Percentiles rank a stretch among this genome's conserved stretches.
Conservation (phyloP, 1,140 invertebrate genomes). For the Brachionus asplanchnoidis region DNA sequence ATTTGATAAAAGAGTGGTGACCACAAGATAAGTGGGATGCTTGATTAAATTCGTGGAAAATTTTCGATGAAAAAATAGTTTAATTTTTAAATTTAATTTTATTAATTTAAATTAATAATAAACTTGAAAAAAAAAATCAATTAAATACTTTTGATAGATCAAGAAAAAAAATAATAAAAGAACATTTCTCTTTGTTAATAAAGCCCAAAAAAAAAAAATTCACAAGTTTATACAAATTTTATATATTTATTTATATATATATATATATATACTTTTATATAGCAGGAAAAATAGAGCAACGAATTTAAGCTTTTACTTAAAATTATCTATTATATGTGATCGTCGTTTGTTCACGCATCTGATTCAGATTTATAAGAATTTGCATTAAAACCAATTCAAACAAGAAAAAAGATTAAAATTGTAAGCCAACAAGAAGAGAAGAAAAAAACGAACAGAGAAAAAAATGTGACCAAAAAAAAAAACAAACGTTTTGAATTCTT, state of each 20-base stretch:
- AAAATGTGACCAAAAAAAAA: neutral
- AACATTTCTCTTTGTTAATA: constrained; percentile 9
- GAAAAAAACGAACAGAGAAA: neutral
- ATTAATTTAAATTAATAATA: constrained; percentile 39
- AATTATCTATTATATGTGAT: neutral
- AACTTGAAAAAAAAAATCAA: neutral
- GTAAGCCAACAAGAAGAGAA: neutral
- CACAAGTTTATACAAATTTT: constrained; percentile 15
- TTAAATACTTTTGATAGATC: constrained; percentile 30
- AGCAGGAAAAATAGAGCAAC: neutral
- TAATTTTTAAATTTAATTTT: constrained; percentile 23
- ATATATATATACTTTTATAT: neutral
- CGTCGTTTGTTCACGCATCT: neutral
- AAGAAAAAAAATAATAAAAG: neutral
- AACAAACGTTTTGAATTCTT: neutral
- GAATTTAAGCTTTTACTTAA: neutral
- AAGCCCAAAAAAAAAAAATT: constrained; percentile 13
- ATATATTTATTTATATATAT: neutral
- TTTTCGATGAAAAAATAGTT: neutral
- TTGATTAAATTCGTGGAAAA: too few species aligned
- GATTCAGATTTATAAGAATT: neutral
- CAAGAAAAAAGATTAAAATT: neutral
- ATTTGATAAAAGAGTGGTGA: too few species aligned
- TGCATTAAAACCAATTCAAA: neutral
- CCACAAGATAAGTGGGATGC: too few species aligned